These are phyloP conservation scores for Cerceris ruficornis DNA, from an alignment of 2,888 invertebrate genomes.

Conservation along the genomic window DNA sequence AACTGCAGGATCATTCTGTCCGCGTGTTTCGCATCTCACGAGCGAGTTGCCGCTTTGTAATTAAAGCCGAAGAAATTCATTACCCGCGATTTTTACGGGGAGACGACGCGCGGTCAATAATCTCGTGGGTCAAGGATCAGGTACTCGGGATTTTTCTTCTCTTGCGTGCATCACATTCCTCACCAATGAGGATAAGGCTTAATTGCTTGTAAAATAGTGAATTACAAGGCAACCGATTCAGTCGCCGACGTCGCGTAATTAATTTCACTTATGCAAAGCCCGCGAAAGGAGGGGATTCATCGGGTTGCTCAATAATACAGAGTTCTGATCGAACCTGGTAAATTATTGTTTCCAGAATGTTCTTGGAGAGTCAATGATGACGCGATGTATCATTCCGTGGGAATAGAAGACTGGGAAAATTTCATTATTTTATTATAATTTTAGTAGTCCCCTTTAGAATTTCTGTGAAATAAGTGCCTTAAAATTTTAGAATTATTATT, in stretches of 20 bases:
- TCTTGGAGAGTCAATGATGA: no score
- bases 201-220: conserved; percentile 30
- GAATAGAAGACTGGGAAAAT: no score
- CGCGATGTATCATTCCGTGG: no score
- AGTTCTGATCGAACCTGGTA: no score
- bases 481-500: no score
- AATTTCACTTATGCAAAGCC: background rate
- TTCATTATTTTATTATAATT: no score
- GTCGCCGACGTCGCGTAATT: conserved; percentile 5
- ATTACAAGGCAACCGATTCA: background rate
- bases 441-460: no score
- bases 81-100: conserved; percentile 4
- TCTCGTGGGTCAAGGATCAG: conserved; percentile 13
- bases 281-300: background rate
- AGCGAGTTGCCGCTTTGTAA: conserved; percentile 1
- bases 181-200: conserved; percentile 8
- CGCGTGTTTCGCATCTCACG: conserved; percentile 1
- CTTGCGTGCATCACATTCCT: conserved; percentile 17
- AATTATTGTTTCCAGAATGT: no score
- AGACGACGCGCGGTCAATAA: conserved; percentile 26
- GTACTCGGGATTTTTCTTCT: conserved; percentile 14
- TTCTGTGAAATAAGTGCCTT: no score
- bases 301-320: background rate
- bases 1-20: background rate
- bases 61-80: conserved; percentile 15